Evolutionary conservation across 1,140 invertebrate species (phyloP).

Genomic region (Bombus affinis): DNA sequence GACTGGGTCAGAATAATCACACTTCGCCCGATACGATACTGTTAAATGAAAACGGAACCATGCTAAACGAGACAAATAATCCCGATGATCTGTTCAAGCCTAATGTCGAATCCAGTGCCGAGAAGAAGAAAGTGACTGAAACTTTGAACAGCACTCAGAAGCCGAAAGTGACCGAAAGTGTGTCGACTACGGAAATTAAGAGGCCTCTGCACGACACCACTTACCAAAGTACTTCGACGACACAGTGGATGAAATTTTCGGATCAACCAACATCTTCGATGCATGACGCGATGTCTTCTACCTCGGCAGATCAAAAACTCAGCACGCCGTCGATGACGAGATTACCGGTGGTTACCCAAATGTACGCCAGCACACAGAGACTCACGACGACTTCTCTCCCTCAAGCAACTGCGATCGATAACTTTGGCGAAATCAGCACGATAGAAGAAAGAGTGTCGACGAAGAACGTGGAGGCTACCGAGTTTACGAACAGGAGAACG

Average conservation of each 20-base stretch:
- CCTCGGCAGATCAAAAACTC: neutral
- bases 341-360: conserved; percentile 27
- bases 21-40: conserved; percentile 86
- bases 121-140: conserved; percentile 13
- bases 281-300: neutral
- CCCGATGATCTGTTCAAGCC: conserved; percentile 84
- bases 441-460: conserved; percentile 61
- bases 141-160: neutral
- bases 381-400: conserved; percentile 13
- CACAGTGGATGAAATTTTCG: conserved; percentile 50
- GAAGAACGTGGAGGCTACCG: conserved; percentile 40
- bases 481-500: conserved; percentile 36
- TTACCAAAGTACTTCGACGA: neutral
- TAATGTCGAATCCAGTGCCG: conserved; percentile 8
- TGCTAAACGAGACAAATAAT: conserved; percentile 83
- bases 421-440: conserved; percentile 35
- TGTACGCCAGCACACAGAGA: conserved; percentile 45
- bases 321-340: conserved; percentile 31
- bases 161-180: conserved; percentile 15
- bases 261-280: conserved; percentile 25
- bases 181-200: neutral
- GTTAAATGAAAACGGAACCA: conserved; percentile 85
- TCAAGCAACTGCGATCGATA: neutral
- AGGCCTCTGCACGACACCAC: neutral
- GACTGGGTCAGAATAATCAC: conserved; percentile 79